phyloP scores from a whole-genome alignment of 2,113 vertebrate genomes.

The Notarius quadriscutis region DNA sequence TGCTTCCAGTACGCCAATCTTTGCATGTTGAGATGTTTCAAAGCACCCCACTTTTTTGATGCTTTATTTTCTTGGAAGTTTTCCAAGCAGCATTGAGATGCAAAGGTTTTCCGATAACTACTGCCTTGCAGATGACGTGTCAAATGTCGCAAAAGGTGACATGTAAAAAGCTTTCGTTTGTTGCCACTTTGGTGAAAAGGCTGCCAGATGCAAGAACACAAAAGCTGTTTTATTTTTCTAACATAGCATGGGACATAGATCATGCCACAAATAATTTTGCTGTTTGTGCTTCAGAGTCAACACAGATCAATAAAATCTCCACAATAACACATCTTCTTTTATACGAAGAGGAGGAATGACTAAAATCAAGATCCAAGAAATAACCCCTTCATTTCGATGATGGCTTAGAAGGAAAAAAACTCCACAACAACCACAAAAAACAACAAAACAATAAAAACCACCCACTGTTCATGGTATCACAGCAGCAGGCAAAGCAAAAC shows the following conservation, averaged over 20 bases:
- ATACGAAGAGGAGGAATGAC: neutral
- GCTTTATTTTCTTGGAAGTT: neutral
- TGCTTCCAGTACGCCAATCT: neutral
- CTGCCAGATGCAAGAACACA: neutral
- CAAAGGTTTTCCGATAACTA: constrained; percentile 1
- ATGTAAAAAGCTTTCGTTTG: constrained; percentile 15
- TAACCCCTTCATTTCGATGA: neutral
- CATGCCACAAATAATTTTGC: neutral
- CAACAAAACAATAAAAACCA: too few species aligned
- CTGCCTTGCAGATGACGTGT: neutral
- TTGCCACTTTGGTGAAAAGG: neutral
- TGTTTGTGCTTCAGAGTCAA: neutral
- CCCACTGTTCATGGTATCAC: neutral
- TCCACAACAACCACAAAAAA: too few species aligned
- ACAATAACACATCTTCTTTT: neutral
- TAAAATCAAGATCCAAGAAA: neutral
- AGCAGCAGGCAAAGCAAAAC: neutral
- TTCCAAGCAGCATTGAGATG: neutral
- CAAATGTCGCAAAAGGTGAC: neutral
- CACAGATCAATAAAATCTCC: neutral
- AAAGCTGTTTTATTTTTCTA: neutral
- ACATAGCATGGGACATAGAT: neutral
- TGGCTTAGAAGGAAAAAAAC: neutral
- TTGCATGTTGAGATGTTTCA: neutral
- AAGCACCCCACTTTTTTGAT: neutral